These are phyloP conservation scores for Phengaris arion DNA, from an alignment of 2,888 invertebrate species.

Conservation along the genomic window DNA sequence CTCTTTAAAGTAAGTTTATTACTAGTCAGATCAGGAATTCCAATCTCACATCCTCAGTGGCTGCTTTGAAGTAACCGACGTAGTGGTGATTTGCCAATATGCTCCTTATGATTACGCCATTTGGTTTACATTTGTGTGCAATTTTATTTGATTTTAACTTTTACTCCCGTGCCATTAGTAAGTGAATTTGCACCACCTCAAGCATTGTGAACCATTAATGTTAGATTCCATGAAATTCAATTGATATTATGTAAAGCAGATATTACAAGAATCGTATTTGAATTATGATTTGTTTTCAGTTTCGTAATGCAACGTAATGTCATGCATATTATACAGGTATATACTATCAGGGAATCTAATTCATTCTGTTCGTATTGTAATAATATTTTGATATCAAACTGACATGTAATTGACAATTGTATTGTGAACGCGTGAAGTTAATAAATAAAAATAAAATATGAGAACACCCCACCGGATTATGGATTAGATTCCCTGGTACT, in stretches of 20 bases:
- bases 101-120: constrained; percentile 41
- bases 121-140: constrained; percentile 45
- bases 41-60: constrained; percentile 74
- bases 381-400: no score
- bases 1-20: constrained; percentile 73
- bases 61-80: constrained; percentile 68
- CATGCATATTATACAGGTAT: background rate
- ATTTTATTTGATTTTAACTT: constrained; percentile 35
- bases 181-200: constrained; percentile 49
- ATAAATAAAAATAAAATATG: no score
- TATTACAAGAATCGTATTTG: constrained; percentile 34
- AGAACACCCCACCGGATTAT: no score
- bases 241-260: constrained; percentile 42
- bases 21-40: constrained; percentile 77
- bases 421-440: no score
- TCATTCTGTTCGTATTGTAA: no score
- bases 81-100: constrained; percentile 38
- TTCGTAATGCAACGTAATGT: background rate
- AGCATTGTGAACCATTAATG: constrained; percentile 48
- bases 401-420: no score
- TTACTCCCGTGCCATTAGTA: constrained; percentile 39
- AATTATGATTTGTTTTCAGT: constrained; percentile 24
- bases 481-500: no score
- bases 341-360: no score
- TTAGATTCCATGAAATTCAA: constrained; percentile 45